Conservation (phyloP, 2,113 vertebrate species). For the Chaetops frenatus region DNA sequence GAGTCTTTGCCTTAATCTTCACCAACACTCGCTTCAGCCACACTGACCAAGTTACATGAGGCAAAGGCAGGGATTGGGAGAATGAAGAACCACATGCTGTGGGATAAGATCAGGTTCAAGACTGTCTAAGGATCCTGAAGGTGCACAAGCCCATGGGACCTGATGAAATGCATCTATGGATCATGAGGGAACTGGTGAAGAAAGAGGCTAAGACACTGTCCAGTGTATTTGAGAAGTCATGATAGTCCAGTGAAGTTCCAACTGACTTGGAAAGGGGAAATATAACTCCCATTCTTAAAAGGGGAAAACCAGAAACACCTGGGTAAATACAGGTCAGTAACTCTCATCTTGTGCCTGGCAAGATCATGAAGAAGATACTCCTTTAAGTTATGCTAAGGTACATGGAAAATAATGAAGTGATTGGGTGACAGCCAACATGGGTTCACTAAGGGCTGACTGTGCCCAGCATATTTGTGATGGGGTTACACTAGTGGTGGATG, state of each 20-base stretch:
- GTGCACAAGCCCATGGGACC: not conserved
- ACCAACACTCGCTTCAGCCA: not conserved
- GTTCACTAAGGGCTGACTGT: not conserved
- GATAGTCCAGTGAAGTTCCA: not conserved
- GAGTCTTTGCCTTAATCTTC: not conserved
- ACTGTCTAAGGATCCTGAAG: not conserved
- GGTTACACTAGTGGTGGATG: not conserved
- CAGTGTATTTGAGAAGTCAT: not conserved
- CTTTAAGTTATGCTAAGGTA: not conserved
- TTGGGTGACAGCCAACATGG: not conserved
- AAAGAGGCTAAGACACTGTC: not conserved
- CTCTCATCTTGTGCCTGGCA: not conserved
- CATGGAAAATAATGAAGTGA: not conserved
- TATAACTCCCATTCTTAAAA: not conserved
- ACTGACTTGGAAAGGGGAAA: not conserved
- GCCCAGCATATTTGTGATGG: rapidly evolving
- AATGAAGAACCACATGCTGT: not conserved
- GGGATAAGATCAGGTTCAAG: not conserved
- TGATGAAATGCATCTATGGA: not conserved
- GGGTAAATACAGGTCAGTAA: not conserved
- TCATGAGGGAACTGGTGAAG: not conserved
- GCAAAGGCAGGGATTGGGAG: not conserved
- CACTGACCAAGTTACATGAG: not conserved
- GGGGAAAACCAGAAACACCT: not conserved
- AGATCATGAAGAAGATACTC: not conserved